Percentiles rank a stretch among this genome's conserved stretches.
Conservation (phyloP, 2,113 vertebrate species). For the Notothenia coriiceps region DNA sequence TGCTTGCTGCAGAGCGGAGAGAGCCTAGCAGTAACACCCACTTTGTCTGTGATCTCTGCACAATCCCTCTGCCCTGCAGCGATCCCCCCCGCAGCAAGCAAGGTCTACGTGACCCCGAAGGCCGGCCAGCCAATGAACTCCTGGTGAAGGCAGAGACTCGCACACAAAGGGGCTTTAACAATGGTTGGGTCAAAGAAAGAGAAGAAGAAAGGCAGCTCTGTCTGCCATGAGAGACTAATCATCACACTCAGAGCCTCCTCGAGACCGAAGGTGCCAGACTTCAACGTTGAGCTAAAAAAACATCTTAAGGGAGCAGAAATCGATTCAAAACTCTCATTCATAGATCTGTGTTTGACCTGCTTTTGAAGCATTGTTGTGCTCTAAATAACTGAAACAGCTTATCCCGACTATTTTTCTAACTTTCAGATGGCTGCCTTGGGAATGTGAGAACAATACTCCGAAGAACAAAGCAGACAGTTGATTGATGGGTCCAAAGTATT, state of each 20-base stretch:
- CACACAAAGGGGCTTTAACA: conserved; percentile 48
- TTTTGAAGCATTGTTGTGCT: conserved; percentile 52
- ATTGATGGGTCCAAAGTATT: conserved; percentile 36
- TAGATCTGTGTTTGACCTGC: conserved; percentile 51
- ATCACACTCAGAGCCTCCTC: conserved; percentile 30
- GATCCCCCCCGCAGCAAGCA: conserved; percentile 55
- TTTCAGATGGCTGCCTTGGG: conserved; percentile 37
- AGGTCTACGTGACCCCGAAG: conserved; percentile 46
- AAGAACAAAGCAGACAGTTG: conserved; percentile 50
- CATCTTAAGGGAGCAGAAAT: conserved; percentile 58
- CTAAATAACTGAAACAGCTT: conserved; percentile 27
- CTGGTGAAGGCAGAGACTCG: conserved; percentile 25
- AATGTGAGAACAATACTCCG: conserved; percentile 37
- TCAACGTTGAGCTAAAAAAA: conserved; percentile 39
- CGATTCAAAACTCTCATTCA: conserved; percentile 52
- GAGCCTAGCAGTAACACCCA: conserved; percentile 47
- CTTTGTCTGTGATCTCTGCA: conserved; percentile 60
- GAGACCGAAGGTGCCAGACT: conserved; percentile 38
- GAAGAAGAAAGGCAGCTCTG: conserved; percentile 19
- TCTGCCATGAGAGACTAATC: conserved; percentile 39
- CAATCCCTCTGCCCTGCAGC: conserved; percentile 57
- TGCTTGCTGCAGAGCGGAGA: conserved; percentile 32
- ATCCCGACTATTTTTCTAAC: conserved; percentile 6
- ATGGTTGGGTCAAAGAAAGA: conserved; percentile 17
- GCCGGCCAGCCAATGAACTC: conserved; percentile 58